Evolutionary conservation across 2,888 invertebrate genomes (phyloP), one percentile per base, ranked within the genome.

Genomic region (Odontomyia ornata): DNA sequence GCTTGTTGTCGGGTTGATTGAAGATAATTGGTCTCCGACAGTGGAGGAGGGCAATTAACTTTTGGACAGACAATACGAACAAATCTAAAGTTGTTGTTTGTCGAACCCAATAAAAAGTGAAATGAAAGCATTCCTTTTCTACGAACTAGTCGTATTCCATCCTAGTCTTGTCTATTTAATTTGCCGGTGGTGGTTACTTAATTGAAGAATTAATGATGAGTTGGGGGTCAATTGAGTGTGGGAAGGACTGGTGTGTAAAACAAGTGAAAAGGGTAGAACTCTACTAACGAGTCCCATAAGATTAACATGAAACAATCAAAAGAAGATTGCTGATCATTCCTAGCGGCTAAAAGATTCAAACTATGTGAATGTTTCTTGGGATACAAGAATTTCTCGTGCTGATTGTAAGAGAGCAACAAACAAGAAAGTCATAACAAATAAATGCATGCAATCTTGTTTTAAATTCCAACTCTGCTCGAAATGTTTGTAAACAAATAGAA

Each of bases 31-130:
- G 73, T 30, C 60, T 15, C 57, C 73, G 57, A 73, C 73, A 36
- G 57, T 25, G 73, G 60, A 57, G 73, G 73, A 73, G 73, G 73
- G 60, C 73, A 73, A 73, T 73, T 73, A 73, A 57, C 57, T 57
- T 57, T 73, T 28, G 57, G 46, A 56, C 15, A 15, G 28, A 27
- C 18, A 57, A 47, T n/a, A 56, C n/a, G 13, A 11, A 25, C 47
- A 52, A 47, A 21, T 47, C 71, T 47, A n/a, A 27, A 21, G 9
- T 9, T 47, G 71, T 71, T 15, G 23, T 47, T 43, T 46, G 4
- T 36, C 13, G 27, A 47, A 27, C 18, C 15, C 5, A 21, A 11
- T 9, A 9, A 36, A 36, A 36, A 67, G 43, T 9, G 23, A 47
- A 47, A 47, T 18, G 67, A 67, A 47, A 23, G n/a, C 18, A 9